phyloP scores from a whole-genome alignment of 2,888 invertebrate species.

The Microctonus brassicae region DNA sequence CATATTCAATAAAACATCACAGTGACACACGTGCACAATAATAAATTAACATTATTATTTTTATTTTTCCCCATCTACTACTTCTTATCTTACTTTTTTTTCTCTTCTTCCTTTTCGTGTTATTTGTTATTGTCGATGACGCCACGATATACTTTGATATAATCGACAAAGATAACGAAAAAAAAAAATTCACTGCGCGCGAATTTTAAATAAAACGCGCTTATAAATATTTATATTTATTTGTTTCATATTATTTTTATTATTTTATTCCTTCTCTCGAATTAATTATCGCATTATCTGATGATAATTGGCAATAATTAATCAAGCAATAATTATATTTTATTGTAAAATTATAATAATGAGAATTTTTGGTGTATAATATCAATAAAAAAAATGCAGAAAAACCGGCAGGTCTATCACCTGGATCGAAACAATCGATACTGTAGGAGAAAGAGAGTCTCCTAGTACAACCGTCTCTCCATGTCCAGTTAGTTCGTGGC shows the following conservation, averaged over 20 bases:
- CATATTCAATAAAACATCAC: background rate
- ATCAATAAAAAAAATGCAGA: too few relatives aligned
- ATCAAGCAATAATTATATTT: background rate
- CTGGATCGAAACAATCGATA: conserved; percentile 59
- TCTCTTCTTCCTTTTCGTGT: background rate
- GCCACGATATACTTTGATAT: background rate
- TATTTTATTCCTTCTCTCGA: background rate
- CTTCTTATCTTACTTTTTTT: background rate
- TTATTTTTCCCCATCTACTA: background rate
- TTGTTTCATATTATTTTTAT: background rate
- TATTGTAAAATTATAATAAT: too few relatives aligned
- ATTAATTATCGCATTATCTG: too few relatives aligned
- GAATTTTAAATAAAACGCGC: conserved; percentile 1
- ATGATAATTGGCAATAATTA: too few relatives aligned
- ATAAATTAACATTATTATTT: conserved; percentile 7
- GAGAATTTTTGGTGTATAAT: too few relatives aligned
- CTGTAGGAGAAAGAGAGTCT: conserved; percentile 64
- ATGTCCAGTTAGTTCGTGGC: conserved; percentile 67
- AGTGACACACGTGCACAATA: conserved; percentile 4
- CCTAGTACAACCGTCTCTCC: conserved; percentile 51
- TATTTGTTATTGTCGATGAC: background rate
- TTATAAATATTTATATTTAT: background rate
- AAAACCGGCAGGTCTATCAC: conserved; percentile 45
- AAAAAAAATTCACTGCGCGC: background rate
- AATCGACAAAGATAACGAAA: background rate